These are phyloP conservation scores for Trachythela sp. DNA, from an alignment of 64 coral and sea anemone species.

Conservation along the genomic window DNA sequence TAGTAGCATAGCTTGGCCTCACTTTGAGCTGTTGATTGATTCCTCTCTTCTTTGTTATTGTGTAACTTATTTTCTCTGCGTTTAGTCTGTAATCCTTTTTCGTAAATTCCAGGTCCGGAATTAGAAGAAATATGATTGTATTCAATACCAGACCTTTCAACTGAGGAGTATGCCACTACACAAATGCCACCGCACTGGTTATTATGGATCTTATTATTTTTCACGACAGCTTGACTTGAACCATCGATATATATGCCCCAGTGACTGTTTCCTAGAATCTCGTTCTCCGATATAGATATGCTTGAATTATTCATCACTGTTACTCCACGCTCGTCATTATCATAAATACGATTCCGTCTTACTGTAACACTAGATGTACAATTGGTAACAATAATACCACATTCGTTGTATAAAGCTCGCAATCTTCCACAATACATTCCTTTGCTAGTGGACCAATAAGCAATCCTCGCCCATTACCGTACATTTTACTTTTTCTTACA, in stretches of 20 bases:
- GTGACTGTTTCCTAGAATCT: not conserved
- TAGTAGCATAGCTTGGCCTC: not conserved
- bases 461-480: too few relatives aligned
- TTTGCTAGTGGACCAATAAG: too few relatives aligned
- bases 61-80: not conserved
- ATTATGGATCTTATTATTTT: not conserved
- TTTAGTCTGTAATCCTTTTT: not conserved
- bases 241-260: not conserved
- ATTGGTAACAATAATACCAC: not conserved
- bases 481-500: too few relatives aligned
- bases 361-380: too few relatives aligned
- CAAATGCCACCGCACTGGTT: not conserved
- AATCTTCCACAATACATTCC: too few relatives aligned
- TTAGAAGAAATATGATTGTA: not conserved
- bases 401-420: not conserved
- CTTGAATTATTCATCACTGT: not conserved
- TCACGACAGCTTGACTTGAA: not conserved
- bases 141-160: not conserved
- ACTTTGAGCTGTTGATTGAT: not conserved
- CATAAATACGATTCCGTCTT: too few relatives aligned
- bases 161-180: not conserved
- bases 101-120: not conserved
- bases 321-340: too few relatives aligned
- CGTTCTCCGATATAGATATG: not conserved
- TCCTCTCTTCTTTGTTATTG: not conserved